Evolutionary conservation across 2,113 vertebrate species (phyloP).

Genomic region (Brachyhypopomus occidentalis): DNA sequence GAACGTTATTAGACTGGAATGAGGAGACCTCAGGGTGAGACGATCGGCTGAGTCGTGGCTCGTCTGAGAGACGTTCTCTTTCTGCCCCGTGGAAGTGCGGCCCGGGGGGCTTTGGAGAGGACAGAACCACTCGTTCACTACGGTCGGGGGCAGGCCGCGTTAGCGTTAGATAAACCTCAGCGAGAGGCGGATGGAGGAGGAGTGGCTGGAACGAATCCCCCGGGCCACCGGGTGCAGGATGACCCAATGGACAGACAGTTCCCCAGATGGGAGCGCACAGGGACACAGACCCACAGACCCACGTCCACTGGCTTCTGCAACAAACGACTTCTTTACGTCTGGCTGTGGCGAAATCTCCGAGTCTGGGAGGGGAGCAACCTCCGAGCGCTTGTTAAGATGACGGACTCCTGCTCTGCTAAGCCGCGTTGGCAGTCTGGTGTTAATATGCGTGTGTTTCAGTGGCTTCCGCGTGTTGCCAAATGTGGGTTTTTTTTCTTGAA

Average conservation of each 20-base stretch:
- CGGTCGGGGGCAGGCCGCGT: too few relatives aligned
- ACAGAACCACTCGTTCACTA: too few relatives aligned
- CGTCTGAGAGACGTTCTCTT: slow-evolving; percentile 17
- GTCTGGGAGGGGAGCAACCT: slow-evolving; percentile 39
- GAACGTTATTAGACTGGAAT: slow-evolving; percentile 30
- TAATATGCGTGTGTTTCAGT: slow-evolving; percentile 38
- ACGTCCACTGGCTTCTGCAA: slow-evolving; percentile 39
- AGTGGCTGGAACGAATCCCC: neutral
- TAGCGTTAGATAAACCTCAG: too few relatives aligned
- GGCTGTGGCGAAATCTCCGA: slow-evolving; percentile 42
- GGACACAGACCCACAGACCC: neutral
- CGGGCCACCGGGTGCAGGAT: neutral
- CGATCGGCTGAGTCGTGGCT: slow-evolving; percentile 36
- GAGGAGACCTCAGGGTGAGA: slow-evolving; percentile 32
- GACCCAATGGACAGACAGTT: neutral
- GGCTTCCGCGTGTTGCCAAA: slow-evolving; percentile 17
- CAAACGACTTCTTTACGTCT: slow-evolving; percentile 56
- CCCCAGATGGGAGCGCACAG: neutral
- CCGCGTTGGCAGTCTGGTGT: slow-evolving; percentile 28
- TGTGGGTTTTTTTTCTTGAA: neutral
- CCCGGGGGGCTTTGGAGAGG: too few relatives aligned
- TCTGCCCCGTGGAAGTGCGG: neutral
- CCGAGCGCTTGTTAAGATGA: slow-evolving; percentile 43
- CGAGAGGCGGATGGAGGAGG: neutral
- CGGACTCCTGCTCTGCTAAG: slow-evolving; percentile 30